phyloP scores from a whole-genome alignment of 1,140 invertebrate species.

The Trichogramma pretiosum region DNA sequence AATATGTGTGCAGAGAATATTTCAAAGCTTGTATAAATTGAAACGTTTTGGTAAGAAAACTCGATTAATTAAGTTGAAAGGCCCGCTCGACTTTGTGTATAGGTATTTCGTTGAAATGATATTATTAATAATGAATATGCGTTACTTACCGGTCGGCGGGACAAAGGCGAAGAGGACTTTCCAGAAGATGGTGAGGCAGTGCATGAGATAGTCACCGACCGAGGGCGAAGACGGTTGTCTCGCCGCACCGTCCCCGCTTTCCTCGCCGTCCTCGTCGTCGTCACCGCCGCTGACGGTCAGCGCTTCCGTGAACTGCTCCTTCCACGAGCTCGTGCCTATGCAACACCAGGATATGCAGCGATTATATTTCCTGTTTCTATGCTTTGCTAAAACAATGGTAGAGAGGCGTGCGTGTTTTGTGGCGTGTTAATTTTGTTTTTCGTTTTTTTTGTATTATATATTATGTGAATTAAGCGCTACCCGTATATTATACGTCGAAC shows the following conservation, averaged over 20 bases:
- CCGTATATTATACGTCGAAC: too few relatives aligned
- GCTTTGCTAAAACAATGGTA: too few relatives aligned
- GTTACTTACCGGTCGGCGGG: conserved; percentile 84
- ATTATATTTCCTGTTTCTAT: too few relatives aligned
- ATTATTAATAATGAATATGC: not conserved
- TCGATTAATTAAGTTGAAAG: too few relatives aligned
- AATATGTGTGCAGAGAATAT: too few relatives aligned
- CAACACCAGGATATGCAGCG: too few relatives aligned
- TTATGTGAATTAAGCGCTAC: too few relatives aligned
- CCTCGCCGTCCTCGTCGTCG: conserved; percentile 52
- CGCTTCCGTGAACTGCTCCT: conserved; percentile 95
- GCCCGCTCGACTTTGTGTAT: not conserved
- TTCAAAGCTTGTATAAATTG: too few relatives aligned
- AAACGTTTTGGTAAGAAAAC: too few relatives aligned
- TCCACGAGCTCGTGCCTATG: conserved; percentile 89
- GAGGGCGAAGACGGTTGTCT: conserved; percentile 58
- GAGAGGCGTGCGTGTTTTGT: too few relatives aligned
- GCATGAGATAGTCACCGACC: conserved; percentile 88
- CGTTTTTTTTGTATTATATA: too few relatives aligned
- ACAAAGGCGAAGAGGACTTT: conserved; percentile 96
- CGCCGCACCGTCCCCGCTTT: conserved; percentile 39
- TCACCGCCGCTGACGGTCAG: conserved; percentile 85
- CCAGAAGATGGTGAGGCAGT: conserved; percentile 95
- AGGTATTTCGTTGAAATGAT: not conserved
- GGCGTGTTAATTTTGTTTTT: too few relatives aligned